Evolutionary conservation across 2,888 invertebrate genomes (phyloP).

Genomic region (Oxyscelio sp.): DNA sequence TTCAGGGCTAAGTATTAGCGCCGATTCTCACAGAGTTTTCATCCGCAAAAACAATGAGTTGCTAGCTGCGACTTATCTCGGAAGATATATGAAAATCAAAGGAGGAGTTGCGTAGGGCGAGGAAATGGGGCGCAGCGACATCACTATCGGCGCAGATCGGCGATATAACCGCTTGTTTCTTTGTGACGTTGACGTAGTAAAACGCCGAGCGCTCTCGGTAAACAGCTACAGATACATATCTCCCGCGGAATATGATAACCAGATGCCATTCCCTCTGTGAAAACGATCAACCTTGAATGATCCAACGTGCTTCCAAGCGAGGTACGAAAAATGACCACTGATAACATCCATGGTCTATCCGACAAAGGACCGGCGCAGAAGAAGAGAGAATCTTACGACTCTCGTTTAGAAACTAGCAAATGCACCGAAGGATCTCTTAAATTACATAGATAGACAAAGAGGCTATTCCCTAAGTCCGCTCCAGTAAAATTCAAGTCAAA

Average conservation of each 20-base stretch:
- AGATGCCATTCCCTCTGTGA: constrained; percentile 69
- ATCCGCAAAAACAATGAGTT: too few relatives aligned
- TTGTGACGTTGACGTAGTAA: constrained; percentile 65
- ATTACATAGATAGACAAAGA: too few relatives aligned
- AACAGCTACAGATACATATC: constrained; percentile 66
- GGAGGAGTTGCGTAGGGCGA: constrained; percentile 8
- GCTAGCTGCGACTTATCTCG: background rate
- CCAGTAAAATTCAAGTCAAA: background rate
- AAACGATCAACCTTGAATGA: constrained; percentile 74
- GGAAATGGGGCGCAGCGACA: constrained; percentile 62
- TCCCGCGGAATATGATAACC: constrained; percentile 72
- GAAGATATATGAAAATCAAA: constrained; percentile 8
- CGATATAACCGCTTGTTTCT: constrained; percentile 52
- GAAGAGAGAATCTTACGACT: constrained; percentile 17
- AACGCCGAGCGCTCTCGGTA: constrained; percentile 47
- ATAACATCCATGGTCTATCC: constrained; percentile 63
- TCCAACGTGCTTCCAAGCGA: constrained; percentile 69
- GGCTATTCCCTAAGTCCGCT: constrained; percentile 3
- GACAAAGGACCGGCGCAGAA: constrained; percentile 57
- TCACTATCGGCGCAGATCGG: constrained; percentile 55
- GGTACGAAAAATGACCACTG: constrained; percentile 68
- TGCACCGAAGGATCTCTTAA: too few relatives aligned
- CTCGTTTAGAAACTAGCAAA: constrained; percentile 23
- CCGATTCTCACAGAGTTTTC: too few relatives aligned
- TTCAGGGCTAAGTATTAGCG: too few relatives aligned